Conservation (phyloP, 92 coral and sea anemone genomes). For the Porites cylindrica region DNA sequence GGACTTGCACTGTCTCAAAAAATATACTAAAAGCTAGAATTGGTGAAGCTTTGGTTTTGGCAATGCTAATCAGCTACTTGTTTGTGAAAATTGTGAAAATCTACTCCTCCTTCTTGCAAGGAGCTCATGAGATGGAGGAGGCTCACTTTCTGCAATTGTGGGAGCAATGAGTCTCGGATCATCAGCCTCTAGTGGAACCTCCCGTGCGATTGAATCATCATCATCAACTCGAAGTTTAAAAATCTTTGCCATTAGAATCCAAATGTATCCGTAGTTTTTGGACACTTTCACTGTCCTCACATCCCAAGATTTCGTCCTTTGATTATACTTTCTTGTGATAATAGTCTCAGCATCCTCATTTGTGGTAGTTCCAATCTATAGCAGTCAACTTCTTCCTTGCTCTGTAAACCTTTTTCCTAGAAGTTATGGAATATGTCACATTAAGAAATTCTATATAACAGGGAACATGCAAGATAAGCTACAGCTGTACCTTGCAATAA, state of each 20-base stretch:
- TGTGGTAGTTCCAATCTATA: constrained; percentile 65
- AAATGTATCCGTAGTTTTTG: constrained; percentile 60
- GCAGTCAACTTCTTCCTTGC: constrained; percentile 58
- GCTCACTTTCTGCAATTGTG: constrained; percentile 14
- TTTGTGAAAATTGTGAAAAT: background rate
- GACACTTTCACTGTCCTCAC: constrained; percentile 39
- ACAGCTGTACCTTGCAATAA: background rate
- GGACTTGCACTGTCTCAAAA: background rate
- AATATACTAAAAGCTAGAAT: background rate
- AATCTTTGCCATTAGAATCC: constrained; percentile 36
- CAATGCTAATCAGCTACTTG: constrained; percentile 8
- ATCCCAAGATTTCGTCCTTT: constrained; percentile 58
- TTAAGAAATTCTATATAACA: background rate
- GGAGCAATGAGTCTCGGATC: constrained; percentile 35
- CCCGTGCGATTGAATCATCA: constrained; percentile 16
- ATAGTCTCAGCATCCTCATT: constrained; percentile 29
- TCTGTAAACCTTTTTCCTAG: constrained; percentile 52
- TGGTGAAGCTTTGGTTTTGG: background rate
- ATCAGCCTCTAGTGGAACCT: constrained; percentile 8
- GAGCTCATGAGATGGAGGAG: background rate
- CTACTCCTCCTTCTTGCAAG: constrained; percentile 11
- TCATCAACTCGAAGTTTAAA: constrained; percentile 48
- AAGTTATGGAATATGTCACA: background rate
- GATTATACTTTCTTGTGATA: constrained; percentile 57
- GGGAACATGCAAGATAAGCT: background rate